Conservation (phyloP, 2,113 vertebrate genomes). For the Thermophis baileyi region DNA sequence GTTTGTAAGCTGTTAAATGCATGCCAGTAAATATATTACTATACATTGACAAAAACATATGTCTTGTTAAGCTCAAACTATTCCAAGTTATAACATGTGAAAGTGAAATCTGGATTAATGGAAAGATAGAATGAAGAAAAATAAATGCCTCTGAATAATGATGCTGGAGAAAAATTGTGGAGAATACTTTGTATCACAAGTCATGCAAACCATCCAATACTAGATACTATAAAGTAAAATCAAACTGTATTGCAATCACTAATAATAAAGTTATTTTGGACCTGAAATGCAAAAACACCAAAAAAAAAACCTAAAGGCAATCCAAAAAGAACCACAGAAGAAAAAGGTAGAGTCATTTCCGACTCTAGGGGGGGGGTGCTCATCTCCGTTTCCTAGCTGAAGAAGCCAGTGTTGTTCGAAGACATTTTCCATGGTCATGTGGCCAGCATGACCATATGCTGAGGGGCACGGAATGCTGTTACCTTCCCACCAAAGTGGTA, state of each 20-base stretch:
- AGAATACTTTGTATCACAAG: background rate
- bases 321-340: background rate
- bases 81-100: background rate
- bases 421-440: too few species aligned
- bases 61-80: background rate
- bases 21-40: background rate
- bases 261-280: too few species aligned
- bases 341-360: background rate
- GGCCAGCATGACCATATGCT: too few species aligned
- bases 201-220: background rate
- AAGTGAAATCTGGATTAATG: background rate
- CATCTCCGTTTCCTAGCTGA: too few species aligned
- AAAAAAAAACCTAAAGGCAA: background rate
- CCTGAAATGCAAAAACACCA: too few species aligned
- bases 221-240: background rate
- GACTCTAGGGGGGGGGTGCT: too few species aligned
- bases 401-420: too few species aligned
- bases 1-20: background rate
- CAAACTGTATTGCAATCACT: background rate
- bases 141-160: background rate
- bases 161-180: background rate
- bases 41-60: background rate
- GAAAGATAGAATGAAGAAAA: background rate
- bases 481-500: background rate
- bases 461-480: background rate